Base-by-base conservation (phyloP, 2,113 vertebrate genomes). In the Sander vitreus region DNA sequence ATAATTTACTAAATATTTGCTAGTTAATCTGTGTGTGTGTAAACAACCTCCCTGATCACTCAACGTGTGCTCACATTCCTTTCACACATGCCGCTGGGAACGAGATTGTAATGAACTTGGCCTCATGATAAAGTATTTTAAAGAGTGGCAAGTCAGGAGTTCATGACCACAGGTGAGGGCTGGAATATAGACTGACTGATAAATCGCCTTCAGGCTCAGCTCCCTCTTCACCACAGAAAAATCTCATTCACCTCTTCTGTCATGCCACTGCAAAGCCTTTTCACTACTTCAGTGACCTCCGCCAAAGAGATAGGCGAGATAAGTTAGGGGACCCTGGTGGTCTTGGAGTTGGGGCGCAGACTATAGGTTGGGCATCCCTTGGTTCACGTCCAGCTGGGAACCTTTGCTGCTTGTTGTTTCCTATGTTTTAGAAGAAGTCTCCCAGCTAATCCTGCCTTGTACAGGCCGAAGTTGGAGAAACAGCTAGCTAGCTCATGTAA, bases 1-100 rank as follows among this genome's bases (percentile, higher is more conserved):
- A 18, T 67, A 12, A 73, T 63, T 73, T 21, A 45, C 33, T 45
- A 25, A 59, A 67, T 27, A 67, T 53, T 45, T 66, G 14, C 27
- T 48, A 7, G 23, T 60, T 73, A 15, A 13, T 68, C 16, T 68
- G 10, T 16, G 48, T 7, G 48, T 7, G 50, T 63, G 36, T 25
- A 14, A 72, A 64, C 15, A 48, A 51, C 12, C 16, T n/a, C 21
- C 21, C 48, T 48, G 15, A 10, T 53, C 15, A 27, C 36, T 58
- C 25, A 30, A 51, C 14, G 9, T 50, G 39, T 73, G 53, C 43
- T 47, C 21, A 73, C 60, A 36, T 48, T 6, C 43, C 36, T 39
- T 73, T 18, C 0, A 5, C 27, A 50, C 16, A 50, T 21, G 33
- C 33, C 12, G 12, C 16, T 12, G 19, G 3, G 11, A 43, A 21